phyloP scores from a whole-genome alignment of 1,140 invertebrate species.

The Drosophila pseudoobscura region DNA sequence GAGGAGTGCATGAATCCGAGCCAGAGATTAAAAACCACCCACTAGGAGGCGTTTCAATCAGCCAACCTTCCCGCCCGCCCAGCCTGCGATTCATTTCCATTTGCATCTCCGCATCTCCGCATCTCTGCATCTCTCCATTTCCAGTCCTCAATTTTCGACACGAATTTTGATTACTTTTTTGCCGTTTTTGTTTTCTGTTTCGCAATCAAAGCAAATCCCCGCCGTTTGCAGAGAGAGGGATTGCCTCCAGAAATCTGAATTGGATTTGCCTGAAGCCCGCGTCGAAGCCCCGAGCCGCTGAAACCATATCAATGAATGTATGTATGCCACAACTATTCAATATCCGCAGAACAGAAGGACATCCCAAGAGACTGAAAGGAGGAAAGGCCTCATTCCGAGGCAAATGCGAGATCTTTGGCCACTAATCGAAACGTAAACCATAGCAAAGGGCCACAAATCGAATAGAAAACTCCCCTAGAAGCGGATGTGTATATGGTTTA shows the following conservation, averaged over 20 bases:
- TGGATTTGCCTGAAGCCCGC: slow-evolving; percentile 2
- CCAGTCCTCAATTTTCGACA: slow-evolving; percentile 34
- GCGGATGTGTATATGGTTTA: no score
- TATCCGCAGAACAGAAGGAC: no score
- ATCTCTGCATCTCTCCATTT: background rate
- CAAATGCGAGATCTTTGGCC: no score
- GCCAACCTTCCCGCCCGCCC: slow-evolving; percentile 30
- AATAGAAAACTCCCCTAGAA: no score
- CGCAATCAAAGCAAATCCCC: slow-evolving; percentile 42
- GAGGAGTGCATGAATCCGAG: slow-evolving; percentile 24
- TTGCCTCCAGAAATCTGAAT: slow-evolving; percentile 14
- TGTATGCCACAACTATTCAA: no score
- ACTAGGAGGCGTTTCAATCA: slow-evolving; percentile 53
- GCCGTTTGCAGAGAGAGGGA: slow-evolving; percentile 16
- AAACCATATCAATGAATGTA: no score
- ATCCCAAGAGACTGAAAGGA: no score
- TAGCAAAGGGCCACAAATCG: no score
- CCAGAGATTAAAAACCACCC: slow-evolving; percentile 56
- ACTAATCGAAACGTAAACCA: no score
- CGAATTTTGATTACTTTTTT: slow-evolving; percentile 61
- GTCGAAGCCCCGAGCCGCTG: no score
- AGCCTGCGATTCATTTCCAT: slow-evolving; percentile 7
- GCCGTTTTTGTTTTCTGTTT: slow-evolving; percentile 19
- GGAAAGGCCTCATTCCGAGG: no score
- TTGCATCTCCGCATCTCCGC: no score